Percentiles rank a stretch among this genome's conserved stretches.
Evolutionary conservation across 1,140 invertebrate genomes (phyloP).

Genomic region (Bombus confusus): DNA sequence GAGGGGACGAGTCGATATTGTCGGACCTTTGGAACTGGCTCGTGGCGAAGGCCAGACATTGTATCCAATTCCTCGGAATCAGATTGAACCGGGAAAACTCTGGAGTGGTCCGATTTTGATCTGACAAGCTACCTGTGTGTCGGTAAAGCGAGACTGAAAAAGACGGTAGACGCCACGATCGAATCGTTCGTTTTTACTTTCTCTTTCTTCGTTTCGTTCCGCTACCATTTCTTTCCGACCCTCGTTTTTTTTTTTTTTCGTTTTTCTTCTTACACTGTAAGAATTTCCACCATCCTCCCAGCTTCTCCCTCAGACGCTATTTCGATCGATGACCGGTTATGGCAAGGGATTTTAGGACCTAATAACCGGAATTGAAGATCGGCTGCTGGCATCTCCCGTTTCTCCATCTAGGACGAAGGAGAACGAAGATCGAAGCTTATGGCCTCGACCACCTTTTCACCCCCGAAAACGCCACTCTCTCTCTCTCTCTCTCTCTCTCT

Average conservation of each 20-base stretch:
- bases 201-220: neutral
- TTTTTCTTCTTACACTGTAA: neutral
- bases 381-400: slow-evolving; percentile 22
- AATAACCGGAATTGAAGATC: slow-evolving; percentile 63
- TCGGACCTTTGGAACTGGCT: slow-evolving; percentile 14
- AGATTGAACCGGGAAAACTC: slow-evolving; percentile 26
- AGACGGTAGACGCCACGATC: neutral
- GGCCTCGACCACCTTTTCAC: neutral
- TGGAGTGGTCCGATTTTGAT: neutral
- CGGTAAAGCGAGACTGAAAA: slow-evolving; percentile 36
- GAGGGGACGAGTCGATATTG: slow-evolving; percentile 36
- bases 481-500: neutral
- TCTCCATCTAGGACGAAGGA: slow-evolving; percentile 6
- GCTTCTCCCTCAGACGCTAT: neutral
- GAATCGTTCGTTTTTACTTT: slow-evolving; percentile 22
- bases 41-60: slow-evolving; percentile 32
- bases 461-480: slow-evolving; percentile 7
- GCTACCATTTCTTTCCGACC: neutral
- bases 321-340: slow-evolving; percentile 53
- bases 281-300: neutral
- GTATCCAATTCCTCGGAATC: slow-evolving; percentile 44
- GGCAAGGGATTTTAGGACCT: slow-evolving; percentile 59
- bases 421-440: slow-evolving; percentile 16
- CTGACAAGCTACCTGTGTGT: slow-evolving; percentile 16
- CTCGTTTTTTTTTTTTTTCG: neutral